Evolutionary conservation across 2,797 vertebrate species (phyloP).

Genomic region (Acanthurus lineatus): DNA sequence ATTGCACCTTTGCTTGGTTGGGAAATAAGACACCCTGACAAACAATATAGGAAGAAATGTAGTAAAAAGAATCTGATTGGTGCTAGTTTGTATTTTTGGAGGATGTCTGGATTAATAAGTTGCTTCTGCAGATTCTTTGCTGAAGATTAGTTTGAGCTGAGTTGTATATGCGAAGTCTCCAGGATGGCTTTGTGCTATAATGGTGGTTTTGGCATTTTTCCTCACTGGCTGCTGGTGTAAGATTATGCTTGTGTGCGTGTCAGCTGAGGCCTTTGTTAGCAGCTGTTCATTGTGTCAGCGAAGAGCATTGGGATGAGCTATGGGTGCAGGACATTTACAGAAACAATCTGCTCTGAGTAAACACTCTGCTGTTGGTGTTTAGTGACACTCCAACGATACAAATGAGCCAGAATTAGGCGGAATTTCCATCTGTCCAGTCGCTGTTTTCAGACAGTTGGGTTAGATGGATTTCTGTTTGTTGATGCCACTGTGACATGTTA

Average conservation of each 20-base stretch:
- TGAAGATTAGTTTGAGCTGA: neutral
- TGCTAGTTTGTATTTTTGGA: neutral
- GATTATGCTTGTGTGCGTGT: conserved; percentile 37
- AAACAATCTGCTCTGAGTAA: conserved; percentile 55
- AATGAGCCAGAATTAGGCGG: conserved; percentile 33
- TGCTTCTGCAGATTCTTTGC: neutral
- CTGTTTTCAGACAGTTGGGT: conserved; percentile 1
- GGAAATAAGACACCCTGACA: neutral
- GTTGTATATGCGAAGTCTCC: conserved; percentile 6
- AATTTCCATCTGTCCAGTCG: conserved; percentile 35
- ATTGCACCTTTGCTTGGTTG: neutral
- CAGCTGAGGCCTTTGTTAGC: conserved; percentile 44
- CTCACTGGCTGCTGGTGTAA: conserved; percentile 3
- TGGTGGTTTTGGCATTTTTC: conserved; percentile 29
- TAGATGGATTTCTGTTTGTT: conserved; percentile 26
- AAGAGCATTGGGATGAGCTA: conserved; percentile 36
- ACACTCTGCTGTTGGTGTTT: conserved; percentile 45
- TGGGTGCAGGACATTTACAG: conserved; percentile 48
- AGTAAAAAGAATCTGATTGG: neutral
- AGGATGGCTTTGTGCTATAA: conserved; percentile 16
- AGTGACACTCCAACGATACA: conserved; percentile 48
- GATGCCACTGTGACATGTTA: neutral
- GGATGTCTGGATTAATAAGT: neutral
- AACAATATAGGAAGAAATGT: neutral
- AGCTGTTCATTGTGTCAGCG: conserved; percentile 61